phyloP scores from a whole-genome alignment of 2,113 vertebrate genomes.

The Rattus rattus region DNA sequence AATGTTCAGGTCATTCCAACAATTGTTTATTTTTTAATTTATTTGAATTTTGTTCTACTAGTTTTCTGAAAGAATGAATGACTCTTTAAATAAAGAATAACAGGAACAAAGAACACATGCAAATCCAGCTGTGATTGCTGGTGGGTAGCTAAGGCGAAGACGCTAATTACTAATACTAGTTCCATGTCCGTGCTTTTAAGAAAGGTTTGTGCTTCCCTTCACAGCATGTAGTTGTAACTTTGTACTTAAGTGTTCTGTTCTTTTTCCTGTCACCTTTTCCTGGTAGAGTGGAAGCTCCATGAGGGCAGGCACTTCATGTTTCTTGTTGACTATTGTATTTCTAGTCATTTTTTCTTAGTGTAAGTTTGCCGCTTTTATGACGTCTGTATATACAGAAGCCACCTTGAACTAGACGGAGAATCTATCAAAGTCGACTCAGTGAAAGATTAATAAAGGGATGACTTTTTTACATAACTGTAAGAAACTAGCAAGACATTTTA shows the following conservation, averaged over 20 bases:
- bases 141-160: background rate
- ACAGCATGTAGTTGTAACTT: background rate
- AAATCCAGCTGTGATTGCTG: background rate
- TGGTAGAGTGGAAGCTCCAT: slow-evolving; percentile 69
- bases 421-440: background rate
- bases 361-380: slow-evolving; percentile 24
- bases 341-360: background rate
- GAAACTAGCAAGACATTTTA: background rate
- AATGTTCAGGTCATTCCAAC: background rate
- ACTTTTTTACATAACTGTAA: background rate
- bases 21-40: background rate
- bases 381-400: background rate
- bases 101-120: background rate
- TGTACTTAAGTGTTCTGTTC: background rate
- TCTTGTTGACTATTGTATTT: slow-evolving; percentile 1
- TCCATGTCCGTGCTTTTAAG: background rate
- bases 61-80: background rate
- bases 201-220: background rate
- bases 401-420: background rate
- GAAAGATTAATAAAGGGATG: background rate
- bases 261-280: background rate
- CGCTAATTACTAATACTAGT: background rate
- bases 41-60: background rate
- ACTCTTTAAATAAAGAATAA: slow-evolving; percentile 31
- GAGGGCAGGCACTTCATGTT: slow-evolving; percentile 53